Evolutionary conservation across 2,888 invertebrate genomes (phyloP).

Genomic region (Phlogophora meticulosa): DNA sequence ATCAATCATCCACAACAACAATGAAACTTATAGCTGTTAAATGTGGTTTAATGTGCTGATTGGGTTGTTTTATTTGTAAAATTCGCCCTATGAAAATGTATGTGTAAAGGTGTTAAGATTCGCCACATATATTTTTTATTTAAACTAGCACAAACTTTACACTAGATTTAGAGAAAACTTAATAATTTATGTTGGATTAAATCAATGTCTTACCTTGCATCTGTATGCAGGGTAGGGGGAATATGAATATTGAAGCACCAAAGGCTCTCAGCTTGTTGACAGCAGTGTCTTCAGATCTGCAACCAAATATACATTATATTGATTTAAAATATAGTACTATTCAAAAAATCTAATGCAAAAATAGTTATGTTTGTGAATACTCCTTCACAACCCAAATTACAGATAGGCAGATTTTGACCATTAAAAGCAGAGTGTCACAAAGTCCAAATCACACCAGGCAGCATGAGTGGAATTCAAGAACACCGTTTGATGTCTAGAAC

Average conservation of each 20-base stretch:
- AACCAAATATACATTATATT: slow-evolving; percentile 44
- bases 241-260: slow-evolving; percentile 64
- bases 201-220: slow-evolving; percentile 64
- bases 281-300: slow-evolving; percentile 54
- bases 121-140: neutral
- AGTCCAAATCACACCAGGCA: neutral
- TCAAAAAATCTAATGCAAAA: neutral
- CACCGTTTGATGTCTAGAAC: neutral
- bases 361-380: too few relatives aligned
- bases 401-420: too few relatives aligned
- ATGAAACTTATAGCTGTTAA: too few relatives aligned
- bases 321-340: neutral
- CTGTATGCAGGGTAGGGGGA: slow-evolving; percentile 64
- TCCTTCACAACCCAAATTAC: too few relatives aligned
- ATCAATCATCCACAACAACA: too few relatives aligned
- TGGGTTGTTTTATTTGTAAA: too few relatives aligned
- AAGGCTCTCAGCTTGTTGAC: slow-evolving; percentile 44
- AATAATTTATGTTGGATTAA: slow-evolving; percentile 5
- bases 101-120: neutral
- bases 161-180: neutral
- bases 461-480: neutral
- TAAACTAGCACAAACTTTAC: neutral
- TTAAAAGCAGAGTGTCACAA: too few relatives aligned
- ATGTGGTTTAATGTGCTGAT: too few relatives aligned
- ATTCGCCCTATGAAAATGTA: neutral